Evolutionary conservation across 2,888 invertebrate species (phyloP).

Genomic region (Scaptomyza flava): DNA sequence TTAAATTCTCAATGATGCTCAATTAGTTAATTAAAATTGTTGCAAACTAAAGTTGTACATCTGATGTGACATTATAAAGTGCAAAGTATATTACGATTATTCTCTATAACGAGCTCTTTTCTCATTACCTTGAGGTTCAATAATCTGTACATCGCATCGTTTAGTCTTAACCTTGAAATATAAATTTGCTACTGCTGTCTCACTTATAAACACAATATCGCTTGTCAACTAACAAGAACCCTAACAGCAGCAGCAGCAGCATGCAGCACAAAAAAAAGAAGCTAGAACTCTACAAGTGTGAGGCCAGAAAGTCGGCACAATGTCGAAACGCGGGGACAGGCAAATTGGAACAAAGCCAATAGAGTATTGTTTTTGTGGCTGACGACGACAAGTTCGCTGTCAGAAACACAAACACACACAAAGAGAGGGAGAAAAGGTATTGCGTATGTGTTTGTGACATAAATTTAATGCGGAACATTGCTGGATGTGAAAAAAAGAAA

Average conservation of each 20-base stretch:
- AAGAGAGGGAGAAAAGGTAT: not conserved
- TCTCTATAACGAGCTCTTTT: no score
- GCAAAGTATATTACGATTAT: no score
- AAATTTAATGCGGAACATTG: constrained; percentile 16
- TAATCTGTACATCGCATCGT: not conserved
- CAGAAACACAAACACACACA: constrained; percentile 1
- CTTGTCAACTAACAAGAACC: constrained; percentile 28
- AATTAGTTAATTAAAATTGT: constrained; percentile 49
- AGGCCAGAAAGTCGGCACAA: not conserved
- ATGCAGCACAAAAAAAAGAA: not conserved
- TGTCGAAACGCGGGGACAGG: not conserved
- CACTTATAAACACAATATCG: constrained; percentile 85
- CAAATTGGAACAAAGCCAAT: constrained; percentile 33
- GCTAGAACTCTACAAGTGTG: not conserved
- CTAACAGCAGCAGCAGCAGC: not conserved
- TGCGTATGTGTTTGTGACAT: constrained; percentile 9
- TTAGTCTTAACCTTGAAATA: not conserved
- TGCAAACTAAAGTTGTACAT: no score
- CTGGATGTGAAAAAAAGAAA: constrained; percentile 13
- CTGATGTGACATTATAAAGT: no score
- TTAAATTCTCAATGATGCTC: constrained; percentile 5
- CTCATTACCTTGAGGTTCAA: no score
- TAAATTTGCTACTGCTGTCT: constrained; percentile 80
- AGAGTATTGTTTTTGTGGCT: constrained; percentile 33
- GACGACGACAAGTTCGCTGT: constrained; percentile 26